Base-by-base conservation (phyloP, 1,140 invertebrate genomes). In the Idris sp. region DNA sequence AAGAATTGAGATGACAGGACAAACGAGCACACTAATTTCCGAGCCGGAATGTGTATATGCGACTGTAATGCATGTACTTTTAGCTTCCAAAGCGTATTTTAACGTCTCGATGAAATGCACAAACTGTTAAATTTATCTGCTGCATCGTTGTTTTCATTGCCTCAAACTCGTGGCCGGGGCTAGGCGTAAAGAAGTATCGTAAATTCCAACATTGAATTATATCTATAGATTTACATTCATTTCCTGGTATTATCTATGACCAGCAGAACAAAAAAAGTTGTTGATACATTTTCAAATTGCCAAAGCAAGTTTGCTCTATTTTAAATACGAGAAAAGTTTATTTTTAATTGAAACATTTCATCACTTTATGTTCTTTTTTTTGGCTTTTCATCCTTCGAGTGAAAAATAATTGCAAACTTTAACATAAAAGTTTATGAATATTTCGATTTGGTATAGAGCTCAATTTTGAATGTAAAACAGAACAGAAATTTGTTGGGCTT, bases 101-200 rank as follows among this genome's bases (percentile, higher is more conserved):
- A 58, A 64, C 44, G 35, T 72, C 30, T 36, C 44, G 36, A 36
- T 59, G 53, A 26, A 14, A 56, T 31, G 25, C 30, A 14, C 35
- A 15, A 40, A 22, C 59, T 64, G 15, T 73, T 43, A 73, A 64
- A 65, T 73, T 71, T 71, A 71, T 62, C 41, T 58, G 46, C 48
- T 28, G 25, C 53, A 51, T 58, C 58, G 59, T 59, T 73, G 68
- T 62, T 67, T 67, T 48, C 56, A 59, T 59, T 53, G 36, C 36
- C 11, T 54, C 43, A 62, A 54, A 62, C 56, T 62, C 48, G 36
- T 6, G 2, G 48, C 31, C 33, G 11, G 14, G 38, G 7, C 6
- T 48, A 41, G 13, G 26, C 41, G 54, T 31, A 54, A 73, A 67
- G 51, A 51, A 64, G 56, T 35, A 44, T 58, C 59, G 44, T 64